phyloP scores from a whole-genome alignment of 1,140 invertebrate genomes.

The Helicoverpa armigera region DNA sequence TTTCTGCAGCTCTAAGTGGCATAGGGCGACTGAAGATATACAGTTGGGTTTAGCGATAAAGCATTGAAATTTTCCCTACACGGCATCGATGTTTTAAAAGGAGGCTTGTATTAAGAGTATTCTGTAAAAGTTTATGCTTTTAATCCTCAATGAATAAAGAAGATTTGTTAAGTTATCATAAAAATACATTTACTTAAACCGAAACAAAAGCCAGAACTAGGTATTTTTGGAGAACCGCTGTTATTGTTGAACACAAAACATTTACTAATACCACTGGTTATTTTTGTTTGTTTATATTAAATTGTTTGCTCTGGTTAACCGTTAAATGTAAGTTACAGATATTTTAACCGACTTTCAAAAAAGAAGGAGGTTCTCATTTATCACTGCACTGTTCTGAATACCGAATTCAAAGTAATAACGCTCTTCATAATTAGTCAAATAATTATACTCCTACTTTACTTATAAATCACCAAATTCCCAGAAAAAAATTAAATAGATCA shows the following conservation, averaged over 20 bases:
- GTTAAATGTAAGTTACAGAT: neutral
- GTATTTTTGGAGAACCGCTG: conserved; percentile 1
- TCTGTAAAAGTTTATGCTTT: no score
- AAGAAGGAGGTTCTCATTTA: no score
- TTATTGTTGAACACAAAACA: conserved; percentile 29
- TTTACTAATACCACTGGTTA: conserved; percentile 3
- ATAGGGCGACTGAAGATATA: no score
- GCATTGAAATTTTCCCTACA: no score
- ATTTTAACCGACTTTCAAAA: neutral
- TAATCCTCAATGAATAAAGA: neutral
- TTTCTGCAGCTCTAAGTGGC: no score
- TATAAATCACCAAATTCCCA: neutral
- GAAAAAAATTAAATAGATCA: neutral
- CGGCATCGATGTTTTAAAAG: no score
- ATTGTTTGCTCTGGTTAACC: conserved; percentile 28
- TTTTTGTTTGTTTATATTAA: conserved; percentile 25
- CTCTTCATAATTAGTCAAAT: neutral
- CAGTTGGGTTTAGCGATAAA: no score
- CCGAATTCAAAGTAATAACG: neutral
- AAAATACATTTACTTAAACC: neutral
- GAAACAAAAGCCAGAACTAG: conserved; percentile 2
- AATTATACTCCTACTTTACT: neutral
- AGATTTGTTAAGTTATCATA: neutral
- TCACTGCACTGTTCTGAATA: neutral
- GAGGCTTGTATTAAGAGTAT: no score